Base-by-base conservation (phyloP, 2,113 vertebrate species). In the Cyphomyrus discorhynchus region DNA sequence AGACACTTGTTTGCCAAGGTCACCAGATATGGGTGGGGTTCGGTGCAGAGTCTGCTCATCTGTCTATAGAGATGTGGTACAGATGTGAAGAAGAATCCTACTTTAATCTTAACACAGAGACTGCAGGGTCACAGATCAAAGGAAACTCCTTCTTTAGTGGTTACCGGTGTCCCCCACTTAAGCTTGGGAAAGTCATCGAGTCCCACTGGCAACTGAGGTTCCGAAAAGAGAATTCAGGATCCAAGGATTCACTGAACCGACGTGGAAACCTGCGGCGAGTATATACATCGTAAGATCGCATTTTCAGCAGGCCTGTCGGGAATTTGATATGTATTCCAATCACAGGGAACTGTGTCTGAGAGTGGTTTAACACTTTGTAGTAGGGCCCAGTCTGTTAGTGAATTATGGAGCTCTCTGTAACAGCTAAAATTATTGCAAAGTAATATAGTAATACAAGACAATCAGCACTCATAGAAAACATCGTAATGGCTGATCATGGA, bases 41-140 rank as follows among this genome's bases (percentile, higher is more conserved):
- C 50, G 13, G 15, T 21, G 47, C 49, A 31, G 47, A 27, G 50
- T 39, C 85, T 87, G 15, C 27, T 53, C n/a, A 35, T 56, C 50
- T 27, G n/a, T 53, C n/a, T 15, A 87, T 17, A 8, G 85, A 86
- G 50, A 66, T 47, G 74, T 35, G 17, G 19, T 31, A 66, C 47
- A 39, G 86, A 17, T 83, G 77, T 13, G 27, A 15, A 84, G 50
- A 89, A 84, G 74, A 89, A 45, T 15, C 31, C 35, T 42, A 80
- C 74, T 80, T 80, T 80, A 80, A 80, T 42, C 74, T 85, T 52
- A 74, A 46, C 46, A 11, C 3, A 42, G 46, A 53, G 84, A n/a
- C 84, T 15, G 39, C n/a, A 21, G 31, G 46, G 39, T 19, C 31
- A n/a, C 46, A 86, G 82, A 89, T 89, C 46, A 90, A 86, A 90